Evolutionary conservation across 2,888 invertebrate species (phyloP).

Genomic region (Hofmannophila pseudospretella): DNA sequence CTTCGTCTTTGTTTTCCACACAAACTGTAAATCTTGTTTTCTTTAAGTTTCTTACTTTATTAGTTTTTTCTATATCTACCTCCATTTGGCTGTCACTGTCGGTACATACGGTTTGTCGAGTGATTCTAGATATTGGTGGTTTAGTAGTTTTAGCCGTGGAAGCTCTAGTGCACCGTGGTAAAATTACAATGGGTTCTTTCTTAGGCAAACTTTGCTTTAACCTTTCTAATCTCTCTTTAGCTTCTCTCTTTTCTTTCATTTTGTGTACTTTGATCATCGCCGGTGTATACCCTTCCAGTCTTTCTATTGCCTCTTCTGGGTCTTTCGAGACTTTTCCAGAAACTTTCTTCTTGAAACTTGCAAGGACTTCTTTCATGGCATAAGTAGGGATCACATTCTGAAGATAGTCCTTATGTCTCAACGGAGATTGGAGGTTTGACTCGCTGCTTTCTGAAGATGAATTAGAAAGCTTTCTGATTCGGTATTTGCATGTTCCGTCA

Average conservation of each 20-base stretch:
- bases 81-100: slow-evolving; percentile 3
- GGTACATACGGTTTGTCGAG: slow-evolving; percentile 3
- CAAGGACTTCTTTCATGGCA: slow-evolving; percentile 83
- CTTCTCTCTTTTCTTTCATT: slow-evolving; percentile 65
- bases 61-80: background rate
- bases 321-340: slow-evolving; percentile 45
- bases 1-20: background rate
- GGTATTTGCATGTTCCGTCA: slow-evolving; percentile 59
- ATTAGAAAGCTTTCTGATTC: slow-evolving; percentile 61
- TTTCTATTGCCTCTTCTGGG: slow-evolving; percentile 31
- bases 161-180: slow-evolving; percentile 44
- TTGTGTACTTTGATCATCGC: slow-evolving; percentile 75
- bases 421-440: slow-evolving; percentile 48
- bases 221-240: slow-evolving; percentile 50
- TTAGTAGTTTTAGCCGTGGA: slow-evolving; percentile 24
- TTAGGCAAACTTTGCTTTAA: slow-evolving; percentile 34
- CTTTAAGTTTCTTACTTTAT: background rate
- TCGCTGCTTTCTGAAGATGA: slow-evolving; percentile 56
- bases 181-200: slow-evolving; percentile 25
- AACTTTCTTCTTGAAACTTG: slow-evolving; percentile 77
- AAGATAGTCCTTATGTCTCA: slow-evolving; percentile 66
- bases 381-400: slow-evolving; percentile 80
- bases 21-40: slow-evolving; percentile 1
- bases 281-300: slow-evolving; percentile 69
- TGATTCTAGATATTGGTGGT: slow-evolving; percentile 7